Percentiles rank a stretch among this genome's conserved stretches.
Evolutionary conservation across 2,888 invertebrate genomes (phyloP).

Genomic region (Ophioninae sp.): DNA sequence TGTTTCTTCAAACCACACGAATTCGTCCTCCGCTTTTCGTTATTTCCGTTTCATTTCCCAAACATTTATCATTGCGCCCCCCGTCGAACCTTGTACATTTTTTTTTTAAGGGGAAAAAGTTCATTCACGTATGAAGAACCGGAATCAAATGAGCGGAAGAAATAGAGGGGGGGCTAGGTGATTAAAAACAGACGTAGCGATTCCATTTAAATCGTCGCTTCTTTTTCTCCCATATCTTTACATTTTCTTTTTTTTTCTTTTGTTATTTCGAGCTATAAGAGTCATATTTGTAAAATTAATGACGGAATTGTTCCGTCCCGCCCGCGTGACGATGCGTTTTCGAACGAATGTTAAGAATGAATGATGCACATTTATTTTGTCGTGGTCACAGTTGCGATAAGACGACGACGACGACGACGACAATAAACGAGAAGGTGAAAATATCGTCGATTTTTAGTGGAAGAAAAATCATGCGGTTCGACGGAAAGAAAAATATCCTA

Average conservation of each 20-base stretch:
- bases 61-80: slow-evolving; percentile 23
- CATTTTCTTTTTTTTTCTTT: slow-evolving; percentile 1
- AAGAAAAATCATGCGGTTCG: slow-evolving; percentile 30
- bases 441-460: background rate
- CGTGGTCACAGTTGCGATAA: slow-evolving; percentile 23
- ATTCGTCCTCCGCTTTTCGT: slow-evolving; percentile 27
- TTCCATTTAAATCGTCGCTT: background rate
- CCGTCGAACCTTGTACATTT: slow-evolving; percentile 48
- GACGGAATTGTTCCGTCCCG: slow-evolving; percentile 12
- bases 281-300: slow-evolving; percentile 16
- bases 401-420: slow-evolving; percentile 23
- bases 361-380: slow-evolving; percentile 27
- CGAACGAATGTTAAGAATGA: slow-evolving; percentile 19
- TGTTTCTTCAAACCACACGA: slow-evolving; percentile 2
- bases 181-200: slow-evolving; percentile 4
- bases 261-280: background rate
- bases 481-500: slow-evolving; percentile 19
- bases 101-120: slow-evolving; percentile 21
- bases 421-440: slow-evolving; percentile 14
- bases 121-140: background rate
- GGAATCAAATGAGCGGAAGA: background rate
- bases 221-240: background rate
- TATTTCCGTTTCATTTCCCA: slow-evolving; percentile 20
- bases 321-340: slow-evolving; percentile 51
- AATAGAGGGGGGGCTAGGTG: background rate